A percentile compares a stretch with the other conserved stretches of the same genome.
Conservation (phyloP, 2,888 invertebrate species). For the Anaspis maculata region DNA sequence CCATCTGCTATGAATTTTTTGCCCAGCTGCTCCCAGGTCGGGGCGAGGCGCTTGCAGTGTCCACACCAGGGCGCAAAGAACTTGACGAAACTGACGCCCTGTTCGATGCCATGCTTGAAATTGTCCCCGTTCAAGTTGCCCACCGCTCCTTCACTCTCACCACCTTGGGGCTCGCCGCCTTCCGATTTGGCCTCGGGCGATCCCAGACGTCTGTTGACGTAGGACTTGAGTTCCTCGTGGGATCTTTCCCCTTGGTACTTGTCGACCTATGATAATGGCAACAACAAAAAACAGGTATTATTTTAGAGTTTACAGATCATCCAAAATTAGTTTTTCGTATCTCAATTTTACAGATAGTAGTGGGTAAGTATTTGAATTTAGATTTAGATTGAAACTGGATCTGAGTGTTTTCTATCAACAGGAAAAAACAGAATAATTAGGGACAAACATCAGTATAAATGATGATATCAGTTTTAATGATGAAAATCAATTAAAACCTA, state of each 20-base stretch:
- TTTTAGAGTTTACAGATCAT: no score
- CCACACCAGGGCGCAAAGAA: slow-evolving; percentile 91
- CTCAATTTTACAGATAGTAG: no score
- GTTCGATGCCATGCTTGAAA: slow-evolving; percentile 62
- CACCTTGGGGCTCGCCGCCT: slow-evolving; percentile 20
- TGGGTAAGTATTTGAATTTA: no score
- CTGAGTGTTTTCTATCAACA: no score
- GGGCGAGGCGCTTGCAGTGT: slow-evolving; percentile 77
- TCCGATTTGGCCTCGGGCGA: slow-evolving; percentile 38
- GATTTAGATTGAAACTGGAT: no score
- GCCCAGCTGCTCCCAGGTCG: slow-evolving; percentile 76
- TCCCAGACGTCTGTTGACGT: slow-evolving; percentile 62
- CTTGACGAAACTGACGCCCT: slow-evolving; percentile 72
- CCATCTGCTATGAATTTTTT: slow-evolving; percentile 56
- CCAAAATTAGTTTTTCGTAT: no score
- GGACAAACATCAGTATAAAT: no score
- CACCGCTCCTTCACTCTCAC: slow-evolving; percentile 29
- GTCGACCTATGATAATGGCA: no score
- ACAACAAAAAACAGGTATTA: no score
- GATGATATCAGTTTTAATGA: no score
- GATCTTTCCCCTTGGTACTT: slow-evolving; percentile 62
- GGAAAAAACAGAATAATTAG: no score
- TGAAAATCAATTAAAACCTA: no score
- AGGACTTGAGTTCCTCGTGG: slow-evolving; percentile 61
- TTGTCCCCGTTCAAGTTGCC: slow-evolving; percentile 54